Base-by-base conservation (phyloP, 2,888 invertebrate genomes). In the Chironomus riparius region DNA sequence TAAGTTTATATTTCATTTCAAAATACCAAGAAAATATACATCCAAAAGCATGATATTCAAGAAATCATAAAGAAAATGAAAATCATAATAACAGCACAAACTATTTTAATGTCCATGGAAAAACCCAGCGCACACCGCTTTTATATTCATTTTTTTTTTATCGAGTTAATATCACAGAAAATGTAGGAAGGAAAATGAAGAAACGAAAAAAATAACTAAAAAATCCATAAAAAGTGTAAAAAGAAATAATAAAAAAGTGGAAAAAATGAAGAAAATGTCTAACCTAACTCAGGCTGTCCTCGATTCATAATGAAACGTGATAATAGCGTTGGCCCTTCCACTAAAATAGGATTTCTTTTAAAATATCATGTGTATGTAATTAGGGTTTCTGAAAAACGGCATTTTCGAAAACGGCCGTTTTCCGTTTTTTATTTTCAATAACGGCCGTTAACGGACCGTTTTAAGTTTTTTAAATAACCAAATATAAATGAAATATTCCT, bases 211-310 rank as follows among this genome's bases (percentile, higher is more conserved):
- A 61, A 61, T 6, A 24, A 70, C n/a, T n/a, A 48, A 18, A 72
- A 56, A 28, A 72, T 65, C 5, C 56, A 65, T 28, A 47, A 38
- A n/a, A 47, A 28, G 47, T 47, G 47, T 74, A 47, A 62, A 77
- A 50, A 68, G 6, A 21, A n/a, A n/a, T n/a, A n/a, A 74, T 56
- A 61, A 38, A 38, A n/a, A 38, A 10, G 38, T 38, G 7, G 38
- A 38, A 38, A 38, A 10, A 68, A 74, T 24, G 73, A 22, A 76
- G 38, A 70, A 70, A 70, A 24, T 68, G 77, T 28, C 76, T 76
- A 69, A 78, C 78, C 78, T 78, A 78, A 76, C 61, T 77, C 77
- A 77, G 47, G 72, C 76, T 74, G 76, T 75, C 77, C 77, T 76
- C 77, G 77, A 76, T 77, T 76, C 68, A 77, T 62, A 50, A 77